Evolutionary conservation across 2,888 invertebrate genomes (phyloP).

Genomic region (Eupithecia pulchellata): DNA sequence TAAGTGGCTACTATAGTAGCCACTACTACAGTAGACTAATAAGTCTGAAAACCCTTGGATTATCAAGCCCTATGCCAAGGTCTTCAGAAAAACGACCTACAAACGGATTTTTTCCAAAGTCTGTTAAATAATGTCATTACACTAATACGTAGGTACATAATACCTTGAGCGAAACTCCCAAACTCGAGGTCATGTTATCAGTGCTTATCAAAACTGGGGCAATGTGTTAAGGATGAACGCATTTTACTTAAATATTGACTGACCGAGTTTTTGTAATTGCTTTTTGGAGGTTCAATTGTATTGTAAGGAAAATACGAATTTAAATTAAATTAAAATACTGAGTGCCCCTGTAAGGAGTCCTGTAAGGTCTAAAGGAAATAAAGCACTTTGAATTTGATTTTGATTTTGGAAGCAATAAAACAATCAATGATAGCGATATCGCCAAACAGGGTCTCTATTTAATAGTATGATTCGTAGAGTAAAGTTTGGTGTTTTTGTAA

Average conservation of each 20-base stretch:
- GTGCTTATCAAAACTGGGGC: constrained; percentile 45
- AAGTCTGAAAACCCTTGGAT: too few relatives aligned
- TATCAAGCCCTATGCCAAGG: not conserved
- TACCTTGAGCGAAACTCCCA: constrained; percentile 25
- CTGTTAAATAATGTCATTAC: constrained; percentile 5
- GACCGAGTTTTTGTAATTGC: constrained; percentile 48
- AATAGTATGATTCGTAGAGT: too few relatives aligned
- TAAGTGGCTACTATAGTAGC: too few relatives aligned
- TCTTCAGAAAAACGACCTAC: not conserved
- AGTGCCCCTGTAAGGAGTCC: too few relatives aligned
- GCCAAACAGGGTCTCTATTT: too few relatives aligned
- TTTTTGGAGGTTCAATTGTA: constrained; percentile 30
- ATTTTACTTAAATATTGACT: constrained; percentile 44
- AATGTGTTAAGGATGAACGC: constrained; percentile 50
- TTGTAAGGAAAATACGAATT: not conserved
- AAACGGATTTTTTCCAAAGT: not conserved
- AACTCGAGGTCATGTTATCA: constrained; percentile 29
- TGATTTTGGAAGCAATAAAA: too few relatives aligned
- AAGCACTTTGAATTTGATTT: too few relatives aligned
- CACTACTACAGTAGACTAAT: too few relatives aligned
- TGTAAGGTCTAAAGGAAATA: too few relatives aligned
- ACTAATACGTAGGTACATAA: not conserved
- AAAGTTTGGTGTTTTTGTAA: too few relatives aligned
- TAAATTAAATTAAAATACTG: not conserved
- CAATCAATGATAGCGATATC: too few relatives aligned